Evolutionary conservation across 2,888 invertebrate species (phyloP), one percentile per base, ranked within the genome.

Genomic region (Orthosia cruda): DNA sequence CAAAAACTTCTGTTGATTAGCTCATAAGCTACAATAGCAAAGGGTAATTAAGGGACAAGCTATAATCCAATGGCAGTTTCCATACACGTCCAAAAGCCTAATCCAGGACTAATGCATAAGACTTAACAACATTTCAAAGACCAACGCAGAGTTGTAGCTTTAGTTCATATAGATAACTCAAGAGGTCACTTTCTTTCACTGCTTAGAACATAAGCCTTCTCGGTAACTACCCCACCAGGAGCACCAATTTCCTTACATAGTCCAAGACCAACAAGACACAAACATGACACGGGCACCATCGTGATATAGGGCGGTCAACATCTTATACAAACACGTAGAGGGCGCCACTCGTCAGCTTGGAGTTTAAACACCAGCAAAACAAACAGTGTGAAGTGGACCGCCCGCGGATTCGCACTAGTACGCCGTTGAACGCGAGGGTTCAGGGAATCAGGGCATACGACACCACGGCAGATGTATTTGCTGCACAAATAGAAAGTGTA

Each of bases 351-450:
- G 71, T 75, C 73, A 82, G 88, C 86, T 91, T 89, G 93, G 93
- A 94, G 88, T 86, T 91, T 89, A 93, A 94, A 94, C 92, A 94
- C 91, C 87, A 91, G 90, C 91, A 93, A 94, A 94, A 93, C 92
- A 95, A 95, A 95, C 93, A 94, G 80, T 66, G 58, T 81, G 87
- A 76, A 89, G 89, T 80, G 85, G 89, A 95, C 95, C 95, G 93
- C 95, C 95, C 94, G 93, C 89, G 87, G 94, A 92, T 94, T 95
- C 94, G 95, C 94, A 93, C 83, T 83, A 69, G 54, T 54, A 91
- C 90, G 87, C 88, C 74, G 86, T 55, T 64, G 63, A 23, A 50
- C 57, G 50, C 40, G 63, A 86, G 89, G 91, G 88, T 91, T 92
- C 91, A 91, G 66, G 81, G 91, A 91, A 92, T 71, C 81, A 85